These are phyloP conservation scores for Numenius phaeopus DNA, from an alignment of 2,797 vertebrate genomes.

Conservation along the genomic window DNA sequence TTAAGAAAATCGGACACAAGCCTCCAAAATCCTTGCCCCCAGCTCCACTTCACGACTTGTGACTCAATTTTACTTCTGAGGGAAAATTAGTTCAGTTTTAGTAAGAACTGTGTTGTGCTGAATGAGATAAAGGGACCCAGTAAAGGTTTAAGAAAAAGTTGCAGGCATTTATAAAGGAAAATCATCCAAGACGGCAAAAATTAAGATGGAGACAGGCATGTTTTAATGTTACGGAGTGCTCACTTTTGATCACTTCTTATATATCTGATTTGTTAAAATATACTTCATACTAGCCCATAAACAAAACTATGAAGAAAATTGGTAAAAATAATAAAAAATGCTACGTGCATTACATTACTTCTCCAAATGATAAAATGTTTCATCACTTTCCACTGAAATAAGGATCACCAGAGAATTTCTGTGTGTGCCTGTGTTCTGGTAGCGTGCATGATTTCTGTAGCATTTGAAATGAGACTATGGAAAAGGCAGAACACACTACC, in stretches of 20 bases:
- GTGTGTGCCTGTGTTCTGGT: background rate
- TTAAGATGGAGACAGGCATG: background rate
- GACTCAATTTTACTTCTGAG: background rate
- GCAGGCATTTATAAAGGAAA: background rate
- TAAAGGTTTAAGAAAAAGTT: background rate
- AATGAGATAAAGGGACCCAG: background rate
- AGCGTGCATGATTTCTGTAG: background rate
- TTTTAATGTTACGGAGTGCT: background rate
- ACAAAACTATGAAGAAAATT: background rate
- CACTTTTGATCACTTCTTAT: background rate
- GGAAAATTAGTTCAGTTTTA: background rate
- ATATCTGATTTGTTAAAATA: background rate
- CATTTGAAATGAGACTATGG: background rate
- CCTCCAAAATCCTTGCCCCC: background rate
- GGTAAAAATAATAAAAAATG: background rate
- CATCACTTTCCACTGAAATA: constrained; percentile 17
- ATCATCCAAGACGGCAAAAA: background rate
- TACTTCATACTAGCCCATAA: background rate
- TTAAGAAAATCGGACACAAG: background rate
- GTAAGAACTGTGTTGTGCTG: background rate
- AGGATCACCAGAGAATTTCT: constrained; percentile 1
- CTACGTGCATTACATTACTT: background rate
- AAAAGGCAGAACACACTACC: background rate
- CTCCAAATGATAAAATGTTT: background rate
- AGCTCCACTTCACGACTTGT: background rate